Evolutionary conservation across 2,113 vertebrate genomes (phyloP), one percentile per base, ranked within the genome.

Genomic region (Tychaedon coryphoeus): DNA sequence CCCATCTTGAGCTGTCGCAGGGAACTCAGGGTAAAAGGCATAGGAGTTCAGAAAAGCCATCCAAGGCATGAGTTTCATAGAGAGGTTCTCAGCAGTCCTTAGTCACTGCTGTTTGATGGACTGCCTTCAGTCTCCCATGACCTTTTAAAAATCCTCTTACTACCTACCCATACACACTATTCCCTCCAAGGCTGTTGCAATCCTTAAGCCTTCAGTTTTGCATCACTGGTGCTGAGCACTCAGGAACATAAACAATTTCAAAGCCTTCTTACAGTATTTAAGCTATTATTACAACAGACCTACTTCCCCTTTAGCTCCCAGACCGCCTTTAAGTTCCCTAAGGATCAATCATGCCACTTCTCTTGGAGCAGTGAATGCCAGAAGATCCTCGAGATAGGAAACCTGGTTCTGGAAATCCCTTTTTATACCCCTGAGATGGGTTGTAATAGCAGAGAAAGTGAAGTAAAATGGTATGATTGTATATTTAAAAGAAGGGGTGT

Each of bases 61-160:
- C 19, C 47, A 29, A 56, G n/a, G 56, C 53, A 71, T 3, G 1
- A 22, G 56, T 45, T 91, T 73, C 86, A 65, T 0, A 8, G 12
- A 19, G 20, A 18, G 13, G 16, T 42, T 92, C 74, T 45, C 84
- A 77, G 58, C 51, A 94, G 67, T 31, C 34, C 72, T 86, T 60
- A 45, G 53, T 73, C 83, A 69, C 69, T 70, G 51, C 42, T 70
- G n/a, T 40, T 79, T 79, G 79, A 82, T 22, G 51, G 53, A 48
- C 74, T 92, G 71, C 43, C 58, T 85, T 57, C 23, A 18, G 24
- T 94, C 74, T 91, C 74, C 78, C 25, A 58, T 80, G 75, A 93
- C 90, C 93, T 95, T 93, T 92, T 26, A 53, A 43, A 95, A 94
- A 93, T 90, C 78, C 86, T 93, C 67, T 93, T 92, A 95, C 58